These are phyloP conservation scores for Hydrochoerus hydrochaeris DNA, from an alignment of 2,113 vertebrate genomes.

Conservation along the genomic window DNA sequence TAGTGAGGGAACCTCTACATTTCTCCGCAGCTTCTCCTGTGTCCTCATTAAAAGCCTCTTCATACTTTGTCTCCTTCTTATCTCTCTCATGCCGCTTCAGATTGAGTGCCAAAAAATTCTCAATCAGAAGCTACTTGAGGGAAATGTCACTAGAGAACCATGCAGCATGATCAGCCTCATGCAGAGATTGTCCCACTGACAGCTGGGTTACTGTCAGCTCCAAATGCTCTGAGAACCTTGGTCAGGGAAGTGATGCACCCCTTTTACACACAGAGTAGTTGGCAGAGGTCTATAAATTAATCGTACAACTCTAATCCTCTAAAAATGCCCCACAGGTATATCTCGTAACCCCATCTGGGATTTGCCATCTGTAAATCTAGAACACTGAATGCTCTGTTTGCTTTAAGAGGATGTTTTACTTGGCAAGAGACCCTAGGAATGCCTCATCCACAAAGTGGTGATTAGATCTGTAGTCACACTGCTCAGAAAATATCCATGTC, in stretches of 20 bases:
- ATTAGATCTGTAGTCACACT: not conserved
- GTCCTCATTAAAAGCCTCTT: no score
- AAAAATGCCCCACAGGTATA: not conserved
- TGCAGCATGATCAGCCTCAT: not conserved
- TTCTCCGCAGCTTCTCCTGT: no score
- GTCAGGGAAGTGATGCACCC: not conserved
- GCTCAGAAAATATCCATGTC: not conserved
- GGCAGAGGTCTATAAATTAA: conserved; percentile 27
- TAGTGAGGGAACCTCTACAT: no score
- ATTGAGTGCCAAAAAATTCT: no score
- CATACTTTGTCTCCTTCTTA: no score
- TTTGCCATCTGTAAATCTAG: conserved; percentile 74
- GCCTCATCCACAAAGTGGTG: conserved; percentile 58
- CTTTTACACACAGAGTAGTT: conserved; percentile 2
- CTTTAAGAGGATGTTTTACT: conserved; percentile 66
- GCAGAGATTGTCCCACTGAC: not conserved
- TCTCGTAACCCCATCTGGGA: conserved; percentile 19
- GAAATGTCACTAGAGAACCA: not conserved
- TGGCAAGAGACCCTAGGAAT: conserved; percentile 60
- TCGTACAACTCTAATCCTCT: conserved; percentile 41
- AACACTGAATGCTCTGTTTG: conserved; percentile 49
- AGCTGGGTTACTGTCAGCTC: conserved; percentile 15
- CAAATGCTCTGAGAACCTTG: conserved; percentile 17
- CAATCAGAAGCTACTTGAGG: not conserved
- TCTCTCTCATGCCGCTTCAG: no score